Base-by-base conservation (phyloP, 2,113 vertebrate genomes). In the Polypterus senegalus region DNA sequence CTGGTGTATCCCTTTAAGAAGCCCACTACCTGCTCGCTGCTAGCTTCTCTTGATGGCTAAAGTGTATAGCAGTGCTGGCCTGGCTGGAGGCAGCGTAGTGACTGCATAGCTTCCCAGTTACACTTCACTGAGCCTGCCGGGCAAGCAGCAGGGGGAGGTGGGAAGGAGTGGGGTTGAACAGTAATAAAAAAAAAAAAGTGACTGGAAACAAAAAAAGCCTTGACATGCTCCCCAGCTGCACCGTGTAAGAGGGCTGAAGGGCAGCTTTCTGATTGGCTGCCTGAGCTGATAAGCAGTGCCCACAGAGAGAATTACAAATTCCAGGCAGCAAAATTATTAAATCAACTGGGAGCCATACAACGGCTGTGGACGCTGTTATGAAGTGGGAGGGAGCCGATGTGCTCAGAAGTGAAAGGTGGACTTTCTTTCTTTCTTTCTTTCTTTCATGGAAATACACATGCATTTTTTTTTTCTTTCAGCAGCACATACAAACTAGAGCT, bases 221-320 rank as follows among this genome's bases (percentile, higher is more conserved):
- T 73, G 73, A 81, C 70, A 67, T 67, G 73, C 77, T 79, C 64
- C 61, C 61, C 65, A 63, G 57, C 61, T 66, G 57, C 61, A 68
- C 74, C 70, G 74, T 73, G 63, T 66, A 75, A 66, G 59, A 67
- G 71, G 76, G 68, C 67, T 58, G 60, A 63, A 67, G 67, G 60
- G 63, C 68, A 63, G 57, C 49, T 8, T 58, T 65, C 69, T 72
- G 77, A 86, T 87, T 86, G 86, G 83, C 60, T 57, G 54, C 44
- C 45, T 61, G 43, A 47, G 62, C 65, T 66, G 60, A 56, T 58
- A 62, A 69, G 85, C 54, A 71, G 81, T 82, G 70, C 84, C 86
- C 67, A 69, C 66, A 71, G 71, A 76, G 73, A 74, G 68, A 73
- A 74, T 60, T 65, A 70, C 47, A 61, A 65, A 66, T 67, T 64